A percentile compares a stretch with the other conserved stretches of the same genome.
These are phyloP conservation scores for Drosophila fungiperda DNA, from an alignment of 2,888 invertebrate species.

Conservation along the genomic window DNA sequence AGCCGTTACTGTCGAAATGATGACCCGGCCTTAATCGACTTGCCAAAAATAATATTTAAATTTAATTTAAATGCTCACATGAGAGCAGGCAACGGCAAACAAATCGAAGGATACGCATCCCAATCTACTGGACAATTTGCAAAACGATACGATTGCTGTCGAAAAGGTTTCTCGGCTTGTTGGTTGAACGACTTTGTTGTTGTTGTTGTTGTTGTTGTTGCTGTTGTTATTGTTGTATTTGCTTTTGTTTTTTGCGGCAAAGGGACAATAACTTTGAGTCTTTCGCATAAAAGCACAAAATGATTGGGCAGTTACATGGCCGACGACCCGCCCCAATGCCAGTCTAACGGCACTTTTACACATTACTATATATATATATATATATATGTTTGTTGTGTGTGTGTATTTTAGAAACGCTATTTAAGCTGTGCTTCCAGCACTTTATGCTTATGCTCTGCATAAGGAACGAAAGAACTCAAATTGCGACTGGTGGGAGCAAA, in stretches of 20 bases:
- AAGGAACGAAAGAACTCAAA: conserved; percentile 42
- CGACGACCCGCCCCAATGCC: conserved; percentile 44
- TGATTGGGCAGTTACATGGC: conserved; percentile 60
- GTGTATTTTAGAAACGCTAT: conserved; percentile 53
- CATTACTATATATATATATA: conserved; percentile 4
- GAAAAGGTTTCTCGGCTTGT: conserved; percentile 45
- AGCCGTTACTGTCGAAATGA: conserved; percentile 74
- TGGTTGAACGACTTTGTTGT: conserved; percentile 57
- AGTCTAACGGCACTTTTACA: conserved; percentile 68
- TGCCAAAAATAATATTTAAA: conserved; percentile 82
- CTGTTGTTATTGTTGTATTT: conserved; percentile 35
- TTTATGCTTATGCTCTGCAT: conserved; percentile 52
- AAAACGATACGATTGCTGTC: conserved; percentile 51
- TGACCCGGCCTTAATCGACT: conserved; percentile 79
- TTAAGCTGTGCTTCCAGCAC: conserved; percentile 50
- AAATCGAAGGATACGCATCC: conserved; percentile 67
- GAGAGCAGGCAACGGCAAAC: conserved; percentile 65
- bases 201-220: conserved; percentile 23
- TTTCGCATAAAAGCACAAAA: conserved; percentile 73
- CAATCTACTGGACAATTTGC: conserved; percentile 73
- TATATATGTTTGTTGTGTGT: conserved; percentile 7
- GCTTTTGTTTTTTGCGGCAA: conserved; percentile 40
- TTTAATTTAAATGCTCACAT: conserved; percentile 83
- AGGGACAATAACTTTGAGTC: conserved; percentile 71
- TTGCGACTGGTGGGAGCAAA: conserved; percentile 35